These are phyloP conservation scores for Gymnarchus niloticus DNA, from an alignment of 2,113 vertebrate genomes.

Conservation along the genomic window DNA sequence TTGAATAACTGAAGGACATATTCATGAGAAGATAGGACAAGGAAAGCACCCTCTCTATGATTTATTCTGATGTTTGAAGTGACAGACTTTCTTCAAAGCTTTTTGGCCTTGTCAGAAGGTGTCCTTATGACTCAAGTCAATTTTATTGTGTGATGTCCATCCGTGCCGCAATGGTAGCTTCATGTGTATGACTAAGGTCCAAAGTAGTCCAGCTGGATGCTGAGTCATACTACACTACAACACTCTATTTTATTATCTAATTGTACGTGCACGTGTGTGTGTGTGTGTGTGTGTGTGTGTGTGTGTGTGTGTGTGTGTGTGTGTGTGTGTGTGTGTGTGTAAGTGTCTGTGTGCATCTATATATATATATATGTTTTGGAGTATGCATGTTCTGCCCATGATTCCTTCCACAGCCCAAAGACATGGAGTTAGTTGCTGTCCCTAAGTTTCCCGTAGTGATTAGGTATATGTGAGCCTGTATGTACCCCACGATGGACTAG, in stretches of 20 bases:
- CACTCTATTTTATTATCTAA: too few species aligned
- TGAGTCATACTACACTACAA: too few species aligned
- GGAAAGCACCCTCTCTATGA: conserved; percentile 51
- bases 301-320: too few species aligned
- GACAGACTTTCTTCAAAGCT: conserved; percentile 60
- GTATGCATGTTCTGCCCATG: too few species aligned
- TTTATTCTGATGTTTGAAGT: conserved; percentile 61
- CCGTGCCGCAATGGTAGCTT: conserved; percentile 34
- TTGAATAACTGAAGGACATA: too few species aligned
- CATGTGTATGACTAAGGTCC: background rate
- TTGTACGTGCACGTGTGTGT: background rate
- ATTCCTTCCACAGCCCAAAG: too few species aligned
- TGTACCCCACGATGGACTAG: too few species aligned
- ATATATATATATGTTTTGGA: too few species aligned
- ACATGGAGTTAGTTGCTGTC: too few species aligned
- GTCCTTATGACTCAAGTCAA: conserved; percentile 50
- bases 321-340: too few species aligned
- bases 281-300: background rate
- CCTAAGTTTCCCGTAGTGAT: background rate
- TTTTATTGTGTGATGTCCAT: conserved; percentile 56
- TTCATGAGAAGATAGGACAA: conserved; percentile 60
- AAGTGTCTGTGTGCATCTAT: too few species aligned
- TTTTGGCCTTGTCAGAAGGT: conserved; percentile 57
- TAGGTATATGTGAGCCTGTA: background rate
- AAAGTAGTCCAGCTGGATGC: background rate